Conservation (phyloP, 2,113 vertebrate genomes). For the Todiramphus chloris region DNA sequence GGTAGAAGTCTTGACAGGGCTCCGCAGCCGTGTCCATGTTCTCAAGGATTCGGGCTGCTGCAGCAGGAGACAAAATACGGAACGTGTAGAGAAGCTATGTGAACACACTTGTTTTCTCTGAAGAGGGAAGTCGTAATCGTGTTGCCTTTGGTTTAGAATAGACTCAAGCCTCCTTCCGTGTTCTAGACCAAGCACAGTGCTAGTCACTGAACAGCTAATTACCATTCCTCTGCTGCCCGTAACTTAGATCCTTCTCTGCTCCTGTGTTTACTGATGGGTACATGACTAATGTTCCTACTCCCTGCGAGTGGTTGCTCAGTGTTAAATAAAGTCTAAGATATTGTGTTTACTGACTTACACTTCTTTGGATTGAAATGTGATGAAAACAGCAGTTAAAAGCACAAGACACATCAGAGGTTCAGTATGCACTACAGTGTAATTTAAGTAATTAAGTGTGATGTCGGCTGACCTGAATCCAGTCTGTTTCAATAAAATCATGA, state of each 20-base stretch:
- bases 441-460: neutral
- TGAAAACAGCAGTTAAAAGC: neutral
- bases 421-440: neutral
- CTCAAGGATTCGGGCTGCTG: slow-evolving; percentile 91
- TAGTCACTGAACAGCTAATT: neutral
- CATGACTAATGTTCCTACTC: neutral
- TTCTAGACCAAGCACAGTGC: neutral
- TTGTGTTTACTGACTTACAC: neutral
- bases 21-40: slow-evolving; percentile 87
- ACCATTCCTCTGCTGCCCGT: neutral
- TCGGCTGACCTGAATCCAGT: neutral
- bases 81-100: neutral
- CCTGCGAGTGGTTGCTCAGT: neutral
- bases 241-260: neutral
- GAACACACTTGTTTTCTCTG: neutral
- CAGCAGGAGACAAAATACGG: neutral
- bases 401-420: neutral
- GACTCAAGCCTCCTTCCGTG: neutral
- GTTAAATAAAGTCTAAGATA: neutral
- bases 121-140: neutral
- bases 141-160: neutral
- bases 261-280: neutral
- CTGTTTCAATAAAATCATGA: neutral
- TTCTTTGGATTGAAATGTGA: neutral
- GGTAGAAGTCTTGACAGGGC: slow-evolving; percentile 91